Base-by-base conservation (phyloP, 1,140 invertebrate species). In the Zaprionus ghesquierei region DNA sequence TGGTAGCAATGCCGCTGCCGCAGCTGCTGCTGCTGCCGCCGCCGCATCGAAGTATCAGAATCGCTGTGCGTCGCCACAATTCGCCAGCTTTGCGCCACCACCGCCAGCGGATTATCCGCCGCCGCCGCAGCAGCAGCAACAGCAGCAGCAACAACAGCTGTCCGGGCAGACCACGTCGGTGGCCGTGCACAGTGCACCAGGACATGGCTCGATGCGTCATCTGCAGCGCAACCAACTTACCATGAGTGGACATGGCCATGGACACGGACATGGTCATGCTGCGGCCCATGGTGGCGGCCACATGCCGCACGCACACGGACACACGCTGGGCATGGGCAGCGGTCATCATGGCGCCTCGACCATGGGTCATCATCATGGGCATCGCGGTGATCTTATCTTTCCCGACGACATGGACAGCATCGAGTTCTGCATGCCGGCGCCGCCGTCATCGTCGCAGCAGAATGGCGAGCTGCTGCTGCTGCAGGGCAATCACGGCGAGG, bases 381-480 rank as follows among this genome's bases (percentile, higher is more conserved):
- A 81, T 58, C 69, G 68, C 23, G 63, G 86, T 35, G 90, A 91
- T 65, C 71, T 91, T 18, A 90, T 91, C 54, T 91, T 89, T 58
- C 87, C 90, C 22, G 90, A 91, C 27, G 90, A 91, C 33, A 86
- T 89, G 77, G 90, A 91, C 55, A 91, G 87, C 75, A 91, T 91
- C 58, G 90, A 91, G 70, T 91, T 91, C 55, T 91, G 90, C 60
- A 86, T 91, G 85, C 86, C 82, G 33, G 69, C 85, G 23, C 72
- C 85, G 20, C 77, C 84, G 41, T 82, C 81, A 31, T 79, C 80
- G 5, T 68, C 77, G 5, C 77, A 80, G 29, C 75, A 81, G 22
- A 91, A 91, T 33, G 81, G 89, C 9, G 89, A 90, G 23, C 71
- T 86, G 35, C 8, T 90, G 46, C 63, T 90, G 15, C 73, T 90